Base-by-base conservation (phyloP, 2,797 vertebrate species). In the Hozukius guyotensis region DNA sequence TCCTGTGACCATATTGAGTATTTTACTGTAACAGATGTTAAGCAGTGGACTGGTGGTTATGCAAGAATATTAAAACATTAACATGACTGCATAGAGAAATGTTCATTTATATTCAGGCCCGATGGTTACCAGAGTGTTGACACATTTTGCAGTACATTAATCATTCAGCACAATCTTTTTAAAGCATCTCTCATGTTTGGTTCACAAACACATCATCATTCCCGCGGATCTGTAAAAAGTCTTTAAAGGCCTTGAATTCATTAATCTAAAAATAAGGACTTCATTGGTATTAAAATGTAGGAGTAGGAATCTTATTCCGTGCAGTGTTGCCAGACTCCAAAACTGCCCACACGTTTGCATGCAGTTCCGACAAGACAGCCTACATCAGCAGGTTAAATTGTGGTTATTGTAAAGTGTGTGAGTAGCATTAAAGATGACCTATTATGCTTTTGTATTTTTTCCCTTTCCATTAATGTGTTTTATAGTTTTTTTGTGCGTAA, bases 11-110 rank as follows among this genome's bases (percentile, higher is more conserved):
- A 18, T n/a, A 6, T 25, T 63, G 3, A 6, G 11, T 73, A 31
- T 56, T 38, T 72, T 16, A 72, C 36, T 74, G 16, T 61, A 34
- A 64, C 49, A 62, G 25, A 34, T 73, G 52, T 13, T 34, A 24
- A 38, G 66, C n/a, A 73, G 11, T 49, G 5, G 24, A 68, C 22
- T 59, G 25, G 10, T 63, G 18, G 66, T 16, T 55, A 13, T 71
- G 56, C 7, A 72, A 14, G 8, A 72, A 52, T 56, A 55, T 82
- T 75, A 5, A 71, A 62, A 65, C 24, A 59, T 70, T 34, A 31
- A 59, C 59, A 60, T 16, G 29, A 38, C 56, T 68, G 71, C 62
- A 62, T 22, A 42, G n/a, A 67, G 18, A 83, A 71, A 60, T 72
- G 34, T 46, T 16, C 2, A 65, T 60, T 18, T 46, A 32, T 36